Evolutionary conservation across 2,113 vertebrate species (phyloP).

Genomic region (Haemorhous mexicanus): DNA sequence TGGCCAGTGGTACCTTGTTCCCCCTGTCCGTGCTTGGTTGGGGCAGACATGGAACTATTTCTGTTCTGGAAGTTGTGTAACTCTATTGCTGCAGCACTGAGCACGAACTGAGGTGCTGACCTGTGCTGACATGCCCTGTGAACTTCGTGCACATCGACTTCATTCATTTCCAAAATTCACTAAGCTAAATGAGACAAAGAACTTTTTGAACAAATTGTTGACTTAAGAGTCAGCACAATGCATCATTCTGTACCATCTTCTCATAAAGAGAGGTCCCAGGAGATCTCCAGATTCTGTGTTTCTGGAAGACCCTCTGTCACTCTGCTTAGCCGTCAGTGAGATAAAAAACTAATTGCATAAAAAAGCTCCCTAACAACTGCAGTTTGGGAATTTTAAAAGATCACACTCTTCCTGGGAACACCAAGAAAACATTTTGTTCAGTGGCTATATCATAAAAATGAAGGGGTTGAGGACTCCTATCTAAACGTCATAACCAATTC

Average conservation of each 20-base stretch:
- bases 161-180: not conserved
- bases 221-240: not conserved
- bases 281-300: not conserved
- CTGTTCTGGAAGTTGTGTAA: not conserved
- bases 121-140: not conserved
- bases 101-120: not conserved
- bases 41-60: not conserved
- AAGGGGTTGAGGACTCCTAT: not conserved
- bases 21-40: not conserved
- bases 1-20: not conserved
- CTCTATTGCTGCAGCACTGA: not conserved
- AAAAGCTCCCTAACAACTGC: not conserved
- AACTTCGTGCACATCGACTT: not conserved
- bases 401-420: not conserved
- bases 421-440: not conserved
- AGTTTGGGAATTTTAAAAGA: not conserved
- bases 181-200: not conserved
- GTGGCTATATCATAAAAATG: not conserved
- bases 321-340: not conserved
- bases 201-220: not conserved
- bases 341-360: not conserved
- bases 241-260: not conserved
- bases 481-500: not conserved
- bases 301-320: not conserved
- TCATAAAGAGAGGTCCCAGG: not conserved